Conservation (phyloP, 1,140 invertebrate genomes). For the Zaprionus vittiger region DNA sequence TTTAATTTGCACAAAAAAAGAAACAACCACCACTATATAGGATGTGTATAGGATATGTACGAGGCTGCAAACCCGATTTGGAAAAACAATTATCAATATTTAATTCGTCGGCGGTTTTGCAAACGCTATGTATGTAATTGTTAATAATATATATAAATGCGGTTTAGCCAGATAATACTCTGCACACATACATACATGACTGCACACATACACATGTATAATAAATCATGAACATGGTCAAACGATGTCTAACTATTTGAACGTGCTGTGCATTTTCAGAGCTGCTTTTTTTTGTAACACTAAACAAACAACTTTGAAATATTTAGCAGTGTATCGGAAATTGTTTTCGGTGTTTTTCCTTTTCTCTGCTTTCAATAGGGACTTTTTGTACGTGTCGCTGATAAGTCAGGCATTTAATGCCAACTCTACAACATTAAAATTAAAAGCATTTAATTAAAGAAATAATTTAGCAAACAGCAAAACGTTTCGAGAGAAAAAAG, state of each 20-base stretch:
- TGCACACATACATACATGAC: background rate
- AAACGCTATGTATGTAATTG: constrained; percentile 55
- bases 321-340: constrained; percentile 8
- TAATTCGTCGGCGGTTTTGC: constrained; percentile 67
- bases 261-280: constrained; percentile 6
- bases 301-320: constrained; percentile 17
- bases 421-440: constrained; percentile 55
- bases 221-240: constrained; percentile 15
- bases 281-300: background rate
- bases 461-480: constrained; percentile 62
- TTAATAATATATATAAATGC: constrained; percentile 71
- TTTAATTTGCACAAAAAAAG: background rate
- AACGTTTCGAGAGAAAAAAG: constrained; percentile 47
- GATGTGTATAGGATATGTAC: constrained; percentile 23
- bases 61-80: constrained; percentile 39
- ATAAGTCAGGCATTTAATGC: constrained; percentile 53
- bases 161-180: constrained; percentile 61
- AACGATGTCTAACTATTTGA: constrained; percentile 12
- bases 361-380: background rate
- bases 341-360: constrained; percentile 11
- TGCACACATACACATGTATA: background rate
- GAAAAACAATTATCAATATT: constrained; percentile 80
- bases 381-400: constrained; percentile 35
- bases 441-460: constrained; percentile 77
- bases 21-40: constrained; percentile 10